Evolutionary conservation across 2,888 invertebrate species (phyloP), one percentile per base, ranked within the genome.

Genomic region (Exocentrus adspersus): DNA sequence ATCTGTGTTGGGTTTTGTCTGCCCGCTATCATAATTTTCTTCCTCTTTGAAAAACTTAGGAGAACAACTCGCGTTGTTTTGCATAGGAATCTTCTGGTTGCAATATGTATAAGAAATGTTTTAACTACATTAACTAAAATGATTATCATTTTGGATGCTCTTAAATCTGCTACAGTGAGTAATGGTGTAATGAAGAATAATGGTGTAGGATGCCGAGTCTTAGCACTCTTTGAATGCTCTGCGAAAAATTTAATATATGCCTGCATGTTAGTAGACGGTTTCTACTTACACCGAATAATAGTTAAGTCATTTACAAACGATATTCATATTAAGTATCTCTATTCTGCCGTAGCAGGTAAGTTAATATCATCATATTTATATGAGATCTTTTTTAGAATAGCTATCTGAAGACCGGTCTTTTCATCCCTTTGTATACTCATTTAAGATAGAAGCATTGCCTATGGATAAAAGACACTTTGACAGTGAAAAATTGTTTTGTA

Each of bases 241-340:
- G 84, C 87, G 0, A 85, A 84, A 2, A 88, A 88, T 73, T 82
- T 84, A 0, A 89, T 90, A 45, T 92, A 90, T 74, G 85, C 88
- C 2, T 89, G 89, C 77, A 91, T 91, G 91, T 80, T 91, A 46
- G 82, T 88, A 1, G 89, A 90, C 75, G 90, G 88, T 0, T 80
- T 88, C 32, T 89, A 87, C 75, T 77, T 92, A 2, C 90, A 91
- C 73, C 85, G 89, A 48, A 83, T 88, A 14, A 87, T 92, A 24
- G 90, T 88, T 0, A 85, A 88, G 16, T 86, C 89, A 0, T 90
- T 91, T 74, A 85, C 76, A 1, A 72, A 85, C 43, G 86, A 89
- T 60, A 80, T 87, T 7, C 85, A 84, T 12, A 81, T 88, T 14
- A 78, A 75, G 3, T 79, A 81, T 71, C 78, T 87, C 2, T 87